Percentiles rank a stretch among this genome's conserved stretches.
Evolutionary conservation across 2,888 invertebrate species (phyloP).

Genomic region (Drosophila melanocephala): DNA sequence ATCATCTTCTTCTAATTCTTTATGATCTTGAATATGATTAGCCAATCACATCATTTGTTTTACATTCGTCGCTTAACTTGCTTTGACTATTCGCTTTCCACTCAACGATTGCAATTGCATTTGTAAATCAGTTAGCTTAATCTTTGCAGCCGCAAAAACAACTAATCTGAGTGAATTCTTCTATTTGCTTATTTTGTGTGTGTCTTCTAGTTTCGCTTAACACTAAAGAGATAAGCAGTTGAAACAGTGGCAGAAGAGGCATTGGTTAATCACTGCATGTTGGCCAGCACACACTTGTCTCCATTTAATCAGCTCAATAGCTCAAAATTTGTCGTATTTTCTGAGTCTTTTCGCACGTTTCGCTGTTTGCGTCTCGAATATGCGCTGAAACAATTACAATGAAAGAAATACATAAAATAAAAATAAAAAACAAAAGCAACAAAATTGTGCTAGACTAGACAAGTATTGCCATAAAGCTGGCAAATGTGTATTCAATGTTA

Average conservation of each 20-base stretch:
- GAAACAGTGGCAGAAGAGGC: not conserved
- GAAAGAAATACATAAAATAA: slow-evolving; percentile 22
- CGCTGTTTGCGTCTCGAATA: slow-evolving; percentile 55
- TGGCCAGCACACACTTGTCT: slow-evolving; percentile 32
- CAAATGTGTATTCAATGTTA: slow-evolving; percentile 62
- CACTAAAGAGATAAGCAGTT: slow-evolving; percentile 37
- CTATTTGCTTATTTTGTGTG: slow-evolving; percentile 6
- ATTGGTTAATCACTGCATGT: slow-evolving; percentile 33
- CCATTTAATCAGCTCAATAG: slow-evolving; percentile 60
- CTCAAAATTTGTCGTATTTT: slow-evolving; percentile 28
- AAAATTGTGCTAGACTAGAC: slow-evolving; percentile 35
- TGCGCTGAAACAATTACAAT: slow-evolving; percentile 54
- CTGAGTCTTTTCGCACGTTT: slow-evolving; percentile 69
- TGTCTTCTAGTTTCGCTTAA: slow-evolving; percentile 29
- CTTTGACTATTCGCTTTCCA: not conserved
- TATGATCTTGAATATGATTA: not conserved
- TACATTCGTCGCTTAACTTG: not conserved
- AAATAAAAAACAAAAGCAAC: slow-evolving; percentile 14
- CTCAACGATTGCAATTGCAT: slow-evolving; percentile 6
- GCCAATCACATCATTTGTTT: not conserved
- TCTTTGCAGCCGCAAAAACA: slow-evolving; percentile 41
- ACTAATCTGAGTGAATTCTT: slow-evolving; percentile 51
- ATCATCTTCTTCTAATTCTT: not conserved
- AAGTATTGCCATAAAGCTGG: slow-evolving; percentile 39
- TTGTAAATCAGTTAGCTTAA: slow-evolving; percentile 37